phyloP scores from a whole-genome alignment of 2,888 invertebrate species.

The Drosophila falleni region DNA sequence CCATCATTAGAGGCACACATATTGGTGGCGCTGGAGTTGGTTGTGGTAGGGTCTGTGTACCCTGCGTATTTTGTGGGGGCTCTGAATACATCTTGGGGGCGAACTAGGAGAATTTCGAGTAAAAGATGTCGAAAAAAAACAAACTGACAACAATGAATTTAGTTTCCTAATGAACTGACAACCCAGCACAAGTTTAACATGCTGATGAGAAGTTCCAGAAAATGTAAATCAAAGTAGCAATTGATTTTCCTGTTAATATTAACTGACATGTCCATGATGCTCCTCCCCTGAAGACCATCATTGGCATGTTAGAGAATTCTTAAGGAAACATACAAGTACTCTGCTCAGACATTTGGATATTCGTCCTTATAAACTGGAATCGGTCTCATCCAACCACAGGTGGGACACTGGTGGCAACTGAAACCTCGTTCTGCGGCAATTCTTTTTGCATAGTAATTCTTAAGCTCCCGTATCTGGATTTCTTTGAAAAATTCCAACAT shows the following conservation, averaged over 20 bases:
- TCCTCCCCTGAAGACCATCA: neutral
- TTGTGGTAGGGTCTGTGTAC: slow-evolving; percentile 63
- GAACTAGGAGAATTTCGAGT: slow-evolving; percentile 39
- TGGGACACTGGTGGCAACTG: neutral
- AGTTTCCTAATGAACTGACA: slow-evolving; percentile 8
- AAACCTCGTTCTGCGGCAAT: neutral
- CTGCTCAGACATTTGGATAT: neutral
- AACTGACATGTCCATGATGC: neutral
- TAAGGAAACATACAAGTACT: neutral
- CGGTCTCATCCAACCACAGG: neutral
- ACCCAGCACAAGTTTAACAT: neutral
- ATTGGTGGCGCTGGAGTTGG: slow-evolving; percentile 8
- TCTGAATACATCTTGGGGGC: slow-evolving; percentile 48
- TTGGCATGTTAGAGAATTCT: neutral
- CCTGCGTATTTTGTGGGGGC: slow-evolving; percentile 35
- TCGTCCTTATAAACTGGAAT: neutral
- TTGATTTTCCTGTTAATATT: slow-evolving; percentile 1
- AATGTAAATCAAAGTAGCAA: neutral
- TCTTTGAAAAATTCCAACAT: slow-evolving; percentile 4
- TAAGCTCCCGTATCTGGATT: neutral
- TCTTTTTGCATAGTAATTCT: slow-evolving; percentile 4
- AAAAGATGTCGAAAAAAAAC: slow-evolving; percentile 5
- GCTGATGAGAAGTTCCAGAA: neutral
- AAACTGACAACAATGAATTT: slow-evolving; percentile 18
- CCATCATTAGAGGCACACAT: slow-evolving; percentile 68